Evolutionary conservation across 1,140 invertebrate genomes (phyloP), one percentile per base, ranked within the genome.

Genomic region (Manduca sexta): DNA sequence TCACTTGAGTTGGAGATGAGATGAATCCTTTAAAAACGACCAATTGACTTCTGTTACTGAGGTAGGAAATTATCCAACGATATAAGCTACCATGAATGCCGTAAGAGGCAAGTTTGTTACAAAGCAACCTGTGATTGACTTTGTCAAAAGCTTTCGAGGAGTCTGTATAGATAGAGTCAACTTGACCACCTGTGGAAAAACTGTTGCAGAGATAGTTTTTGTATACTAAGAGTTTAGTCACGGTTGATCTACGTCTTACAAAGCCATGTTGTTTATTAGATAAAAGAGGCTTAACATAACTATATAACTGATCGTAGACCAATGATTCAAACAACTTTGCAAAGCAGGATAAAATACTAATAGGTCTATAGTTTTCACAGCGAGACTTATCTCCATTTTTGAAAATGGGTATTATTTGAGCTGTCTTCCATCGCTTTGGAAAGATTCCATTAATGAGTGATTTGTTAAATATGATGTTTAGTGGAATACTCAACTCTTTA

Each of bases 291-390:
- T 21, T 21, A 2, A 21, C 21, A 3, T 21, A 3, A 21, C 7
- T 3, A 21, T 21, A 21, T 3, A 21, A 3, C 3, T 8, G 2
- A 17, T 12, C 15, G 15, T 39, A 39, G 14, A 39, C 10, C 2
- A 39, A 4, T 4, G 37, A 39, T 11, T 39, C 37, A 12, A 56
- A 44, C n/a, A 51, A 3, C 33, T 56, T 56, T 8, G 53, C 13
- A 16, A 50, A 43, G 17, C 43, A 43, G n/a, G 53, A 56, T 10
- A 56, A 29, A 8, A 56, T 56, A 21, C 53, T 56, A 10, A 56
- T 51, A n/a, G 53, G 43, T 33, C 48, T 42, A 30, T 51, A 51
- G 38, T 56, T 56, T 33, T 42, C 40, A 35, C 53, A 56, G 1
- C 7, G 1, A 18, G 53, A 47, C 10, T 29, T 44, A 14, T 56